Conservation (phyloP, 1,140 invertebrate genomes). For the Calephelis virginiensis region DNA sequence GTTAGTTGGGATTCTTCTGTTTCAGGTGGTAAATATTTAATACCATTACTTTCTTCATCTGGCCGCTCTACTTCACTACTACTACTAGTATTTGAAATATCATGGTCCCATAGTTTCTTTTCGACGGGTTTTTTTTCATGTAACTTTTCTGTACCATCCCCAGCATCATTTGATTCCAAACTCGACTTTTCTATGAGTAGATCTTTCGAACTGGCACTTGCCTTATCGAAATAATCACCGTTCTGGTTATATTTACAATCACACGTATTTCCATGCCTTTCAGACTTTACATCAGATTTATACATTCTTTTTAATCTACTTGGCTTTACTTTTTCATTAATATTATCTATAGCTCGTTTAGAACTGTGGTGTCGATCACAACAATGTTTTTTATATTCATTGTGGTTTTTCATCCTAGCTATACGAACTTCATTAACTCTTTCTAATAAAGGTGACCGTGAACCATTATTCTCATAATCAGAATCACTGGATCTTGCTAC, state of each 20-base stretch:
- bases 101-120: constrained; percentile 72
- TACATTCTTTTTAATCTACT: constrained; percentile 69
- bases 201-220: constrained; percentile 82
- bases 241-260: constrained; percentile 60
- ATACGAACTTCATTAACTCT: constrained; percentile 60
- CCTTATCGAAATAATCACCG: constrained; percentile 77
- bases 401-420: constrained; percentile 62
- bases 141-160: constrained; percentile 46
- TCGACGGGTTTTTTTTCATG: constrained; percentile 55
- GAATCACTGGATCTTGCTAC: constrained; percentile 75
- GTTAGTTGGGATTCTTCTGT: constrained; percentile 66
- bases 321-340: constrained; percentile 65
- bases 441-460: constrained; percentile 79
- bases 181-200: constrained; percentile 80
- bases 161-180: constrained; percentile 74
- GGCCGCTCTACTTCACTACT: constrained; percentile 72
- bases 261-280: constrained; percentile 42
- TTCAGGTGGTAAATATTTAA: constrained; percentile 47
- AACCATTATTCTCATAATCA: constrained; percentile 81
- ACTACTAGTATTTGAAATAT: constrained; percentile 80
- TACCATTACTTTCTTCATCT: constrained; percentile 45
- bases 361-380: constrained; percentile 53
- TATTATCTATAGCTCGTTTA: constrained; percentile 54
- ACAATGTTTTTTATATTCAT: constrained; percentile 66
- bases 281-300: constrained; percentile 54